A percentile compares a stretch with the other conserved stretches of the same genome.
Conservation (phyloP, 2,113 vertebrate genomes). For the Halcyon malimbica region DNA sequence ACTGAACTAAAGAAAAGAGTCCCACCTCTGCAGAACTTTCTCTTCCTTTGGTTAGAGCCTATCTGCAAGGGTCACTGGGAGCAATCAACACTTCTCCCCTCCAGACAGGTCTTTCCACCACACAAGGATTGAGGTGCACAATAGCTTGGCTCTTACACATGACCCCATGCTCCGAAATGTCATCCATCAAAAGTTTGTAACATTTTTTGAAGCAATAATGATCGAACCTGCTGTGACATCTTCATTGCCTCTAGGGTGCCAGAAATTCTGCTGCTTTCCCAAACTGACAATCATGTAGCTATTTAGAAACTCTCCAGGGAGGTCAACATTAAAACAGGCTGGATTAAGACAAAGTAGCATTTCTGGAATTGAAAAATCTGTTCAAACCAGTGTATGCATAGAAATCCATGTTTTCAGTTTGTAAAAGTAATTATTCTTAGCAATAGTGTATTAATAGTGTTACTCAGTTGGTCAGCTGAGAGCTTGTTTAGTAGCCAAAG, state of each 20-base stretch:
- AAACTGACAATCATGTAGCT: neutral
- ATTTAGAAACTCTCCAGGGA: conserved; percentile 18
- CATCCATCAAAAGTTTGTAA: neutral
- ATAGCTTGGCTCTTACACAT: neutral
- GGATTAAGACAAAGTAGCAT: neutral
- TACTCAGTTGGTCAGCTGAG: neutral
- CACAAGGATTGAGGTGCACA: no score
- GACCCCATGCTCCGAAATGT: neutral
- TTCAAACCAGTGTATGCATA: neutral
- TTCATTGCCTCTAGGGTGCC: neutral
- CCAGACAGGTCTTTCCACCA: no score
- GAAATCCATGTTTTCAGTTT: neutral
- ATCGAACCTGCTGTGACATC: neutral
- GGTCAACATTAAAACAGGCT: neutral
- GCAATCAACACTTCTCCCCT: no score
- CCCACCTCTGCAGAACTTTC: no score
- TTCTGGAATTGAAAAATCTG: neutral
- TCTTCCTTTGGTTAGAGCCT: no score
- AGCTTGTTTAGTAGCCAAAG: neutral
- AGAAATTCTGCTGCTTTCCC: conserved; percentile 43
- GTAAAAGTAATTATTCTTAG: neutral
- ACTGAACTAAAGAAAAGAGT: no score
- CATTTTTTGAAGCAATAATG: neutral
- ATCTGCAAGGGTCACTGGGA: no score
- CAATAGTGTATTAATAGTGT: neutral